These are phyloP conservation scores for Lottia scabra DNA, from an alignment of 2,888 invertebrate genomes.

Conservation along the genomic window DNA sequence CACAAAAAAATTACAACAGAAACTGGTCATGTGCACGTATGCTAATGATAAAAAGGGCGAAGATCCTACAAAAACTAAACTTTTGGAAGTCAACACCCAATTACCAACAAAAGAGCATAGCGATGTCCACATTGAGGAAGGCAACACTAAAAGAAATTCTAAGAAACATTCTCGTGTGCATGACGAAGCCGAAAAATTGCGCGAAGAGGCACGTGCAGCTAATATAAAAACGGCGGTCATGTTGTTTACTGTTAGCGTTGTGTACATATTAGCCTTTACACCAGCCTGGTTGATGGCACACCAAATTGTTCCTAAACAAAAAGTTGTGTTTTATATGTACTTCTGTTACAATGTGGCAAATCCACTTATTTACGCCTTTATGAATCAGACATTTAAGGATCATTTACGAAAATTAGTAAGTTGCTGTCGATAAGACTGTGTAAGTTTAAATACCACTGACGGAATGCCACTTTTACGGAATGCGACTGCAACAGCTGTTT, in stretches of 20 bases:
- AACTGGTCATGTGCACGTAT: constrained; percentile 34
- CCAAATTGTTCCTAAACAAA: constrained; percentile 48
- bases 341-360: constrained; percentile 68
- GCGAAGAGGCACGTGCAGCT: constrained; percentile 52
- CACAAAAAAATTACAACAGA: constrained; percentile 32
- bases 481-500: too few relatives aligned
- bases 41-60: constrained; percentile 28
- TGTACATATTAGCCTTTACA: constrained; percentile 65
- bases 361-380: constrained; percentile 68
- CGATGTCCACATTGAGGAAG: not conserved
- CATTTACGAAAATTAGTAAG: constrained; percentile 47
- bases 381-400: constrained; percentile 64
- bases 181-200: constrained; percentile 29
- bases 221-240: constrained; percentile 68
- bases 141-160: not conserved
- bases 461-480: too few relatives aligned
- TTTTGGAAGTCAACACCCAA: not conserved
- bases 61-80: not conserved
- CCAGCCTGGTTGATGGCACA: constrained; percentile 67
- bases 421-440: constrained; percentile 11
- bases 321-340: constrained; percentile 65
- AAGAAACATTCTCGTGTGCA: not conserved
- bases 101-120: not conserved
- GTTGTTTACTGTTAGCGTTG: constrained; percentile 67
- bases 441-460: too few relatives aligned